These are phyloP conservation scores for Labeo calbasu DNA, from an alignment of 2,797 vertebrate species.

Conservation along the genomic window DNA sequence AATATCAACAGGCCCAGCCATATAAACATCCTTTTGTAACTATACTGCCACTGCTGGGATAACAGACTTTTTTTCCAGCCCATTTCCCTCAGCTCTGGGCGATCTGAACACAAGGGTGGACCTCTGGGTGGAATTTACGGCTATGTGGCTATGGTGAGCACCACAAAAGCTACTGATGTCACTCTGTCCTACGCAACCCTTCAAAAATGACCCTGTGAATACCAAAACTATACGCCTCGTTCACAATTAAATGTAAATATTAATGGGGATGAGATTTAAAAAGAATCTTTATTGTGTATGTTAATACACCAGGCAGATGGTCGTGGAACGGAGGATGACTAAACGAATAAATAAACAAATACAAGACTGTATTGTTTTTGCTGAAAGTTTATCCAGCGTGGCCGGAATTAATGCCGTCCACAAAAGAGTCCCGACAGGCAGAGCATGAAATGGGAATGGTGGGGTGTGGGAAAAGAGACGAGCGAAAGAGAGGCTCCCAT, in stretches of 20 bases:
- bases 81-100: constrained; percentile 29
- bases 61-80: constrained; percentile 41
- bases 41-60: constrained; percentile 48
- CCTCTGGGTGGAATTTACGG: constrained; percentile 36
- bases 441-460: constrained; percentile 86
- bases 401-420: constrained; percentile 77
- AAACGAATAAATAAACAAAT: constrained; percentile 69
- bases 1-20: constrained; percentile 36
- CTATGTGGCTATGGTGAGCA: neutral
- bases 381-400: constrained; percentile 80
- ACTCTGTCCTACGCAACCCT: constrained; percentile 11
- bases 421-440: constrained; percentile 80
- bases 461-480: constrained; percentile 57
- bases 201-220: constrained; percentile 11
- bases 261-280: neutral
- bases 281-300: constrained; percentile 75
- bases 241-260: constrained; percentile 4
- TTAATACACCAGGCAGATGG: constrained; percentile 81
- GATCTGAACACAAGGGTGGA: constrained; percentile 29
- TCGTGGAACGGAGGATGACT: constrained; percentile 64
- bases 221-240: constrained; percentile 19
- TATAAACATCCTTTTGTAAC: constrained; percentile 56
- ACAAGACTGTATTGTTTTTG: constrained; percentile 71
- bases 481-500: constrained; percentile 54
- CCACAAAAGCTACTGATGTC: constrained; percentile 37